Evolutionary conservation across 2,113 vertebrate species (phyloP).

Genomic region (Rattus norvegicus): GRCr8 NC_086025.1:12975501-12976000

Average conservation of each 20-base stretch:
- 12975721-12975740: neutral
- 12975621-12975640: neutral
- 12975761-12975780: neutral
- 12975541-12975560: neutral
- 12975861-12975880: no score
- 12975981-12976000: neutral
- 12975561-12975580: neutral
- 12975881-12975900: neutral
- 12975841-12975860: neutral
- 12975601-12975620: neutral
- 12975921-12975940: neutral
- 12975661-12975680: neutral
- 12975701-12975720: neutral
- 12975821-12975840: neutral
- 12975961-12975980: no score
- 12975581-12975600: neutral
- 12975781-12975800: no score
- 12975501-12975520: neutral
- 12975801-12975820: neutral
- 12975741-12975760: no score
- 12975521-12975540: neutral
- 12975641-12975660: neutral
- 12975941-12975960: neutral
- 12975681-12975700: neutral
- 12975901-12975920: neutral